Evolutionary conservation across 2,797 vertebrate species (phyloP).

Genomic region (Nannoperca obscura): DNA sequence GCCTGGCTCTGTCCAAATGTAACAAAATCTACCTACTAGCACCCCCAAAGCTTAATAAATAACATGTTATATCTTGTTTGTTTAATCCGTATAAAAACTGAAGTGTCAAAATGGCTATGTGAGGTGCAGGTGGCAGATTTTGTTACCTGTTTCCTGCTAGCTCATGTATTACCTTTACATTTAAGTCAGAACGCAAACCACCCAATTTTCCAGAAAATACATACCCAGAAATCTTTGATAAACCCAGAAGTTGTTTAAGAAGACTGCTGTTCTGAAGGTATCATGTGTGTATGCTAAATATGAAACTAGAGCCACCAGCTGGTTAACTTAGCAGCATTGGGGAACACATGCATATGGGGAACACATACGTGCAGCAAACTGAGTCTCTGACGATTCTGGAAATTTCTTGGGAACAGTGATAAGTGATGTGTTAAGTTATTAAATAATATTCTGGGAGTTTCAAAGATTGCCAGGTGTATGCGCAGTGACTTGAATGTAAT

Average conservation of each 20-base stretch:
- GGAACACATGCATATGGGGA: too few species aligned
- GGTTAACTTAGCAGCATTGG: neutral
- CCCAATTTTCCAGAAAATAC: too few species aligned
- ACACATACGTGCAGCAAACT: too few species aligned
- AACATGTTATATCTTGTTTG: neutral
- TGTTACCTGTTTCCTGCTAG: too few species aligned
- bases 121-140: too few species aligned
- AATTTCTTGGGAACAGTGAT: neutral
- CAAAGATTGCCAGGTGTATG: neutral
- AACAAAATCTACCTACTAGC: neutral
- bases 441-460: neutral
- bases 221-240: neutral
- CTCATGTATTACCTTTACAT: too few species aligned
- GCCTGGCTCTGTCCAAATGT: neutral
- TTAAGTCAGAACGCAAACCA: too few species aligned
- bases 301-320: neutral
- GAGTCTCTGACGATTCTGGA: too few species aligned
- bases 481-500: neutral
- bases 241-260: neutral
- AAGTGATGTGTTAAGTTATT: neutral
- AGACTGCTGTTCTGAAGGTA: neutral
- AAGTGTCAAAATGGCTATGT: too few species aligned
- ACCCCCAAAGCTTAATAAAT: neutral
- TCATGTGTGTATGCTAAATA: neutral
- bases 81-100: neutral